Evolutionary conservation across 2,113 vertebrate genomes (phyloP).

Genomic region (Phalacrocorax carbo): DNA sequence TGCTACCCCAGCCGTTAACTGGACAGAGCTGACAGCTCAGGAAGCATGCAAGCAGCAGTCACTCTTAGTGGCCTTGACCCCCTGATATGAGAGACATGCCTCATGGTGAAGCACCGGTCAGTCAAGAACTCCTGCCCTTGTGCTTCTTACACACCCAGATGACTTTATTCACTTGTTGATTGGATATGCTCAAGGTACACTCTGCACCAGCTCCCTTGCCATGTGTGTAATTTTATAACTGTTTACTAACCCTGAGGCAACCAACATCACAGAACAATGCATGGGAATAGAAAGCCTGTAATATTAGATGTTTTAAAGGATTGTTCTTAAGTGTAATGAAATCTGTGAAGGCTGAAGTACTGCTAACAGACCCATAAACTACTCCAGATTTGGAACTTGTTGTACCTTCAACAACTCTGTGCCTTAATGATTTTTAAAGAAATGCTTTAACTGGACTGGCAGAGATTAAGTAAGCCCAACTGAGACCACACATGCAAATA

Average conservation of each 20-base stretch:
- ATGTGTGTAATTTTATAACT: neutral
- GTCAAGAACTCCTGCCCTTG: too few species aligned
- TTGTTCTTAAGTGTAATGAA: accelerated
- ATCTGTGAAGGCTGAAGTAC: neutral
- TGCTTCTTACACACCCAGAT: too few species aligned
- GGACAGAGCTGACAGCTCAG: neutral
- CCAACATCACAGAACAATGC: accelerated
- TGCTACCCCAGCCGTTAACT: accelerated
- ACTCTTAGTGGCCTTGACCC: accelerated
- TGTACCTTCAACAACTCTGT: neutral
- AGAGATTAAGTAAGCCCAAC: accelerated
- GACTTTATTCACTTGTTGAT: accelerated
- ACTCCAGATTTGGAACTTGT: accelerated
- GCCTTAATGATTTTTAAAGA: accelerated
- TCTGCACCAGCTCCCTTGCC: accelerated
- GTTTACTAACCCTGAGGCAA: too few species aligned
- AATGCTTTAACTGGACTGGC: neutral
- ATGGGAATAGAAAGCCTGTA: too few species aligned
- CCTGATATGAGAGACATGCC: neutral
- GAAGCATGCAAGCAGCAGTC: too few species aligned
- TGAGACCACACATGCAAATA: too few species aligned
- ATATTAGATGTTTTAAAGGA: accelerated
- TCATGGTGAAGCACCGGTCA: accelerated
- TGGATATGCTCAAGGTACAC: accelerated
- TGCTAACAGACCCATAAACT: neutral